Percentiles rank a stretch among this genome's conserved stretches.
These are phyloP conservation scores for Pectinophora gossypiella DNA, from an alignment of 1,140 invertebrate genomes.

Conservation along the genomic window DNA sequence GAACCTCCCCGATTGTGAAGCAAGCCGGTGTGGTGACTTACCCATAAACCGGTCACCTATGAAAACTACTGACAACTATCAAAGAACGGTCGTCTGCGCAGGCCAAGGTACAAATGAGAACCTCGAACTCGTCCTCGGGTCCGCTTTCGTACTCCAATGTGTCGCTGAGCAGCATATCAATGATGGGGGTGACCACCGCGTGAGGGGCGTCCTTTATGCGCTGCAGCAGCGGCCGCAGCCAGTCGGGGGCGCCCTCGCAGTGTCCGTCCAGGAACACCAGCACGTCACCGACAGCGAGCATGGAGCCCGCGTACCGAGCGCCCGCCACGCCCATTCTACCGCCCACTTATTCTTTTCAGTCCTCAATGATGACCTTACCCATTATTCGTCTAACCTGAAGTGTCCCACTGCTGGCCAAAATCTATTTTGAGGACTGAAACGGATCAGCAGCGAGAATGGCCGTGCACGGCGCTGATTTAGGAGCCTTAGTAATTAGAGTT, in stretches of 20 bases:
- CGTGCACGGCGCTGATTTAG: too few relatives aligned
- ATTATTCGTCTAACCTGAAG: too few relatives aligned
- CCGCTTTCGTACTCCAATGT: constrained; percentile 86
- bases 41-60: too few relatives aligned
- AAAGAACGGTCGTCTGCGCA: too few relatives aligned
- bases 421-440: too few relatives aligned
- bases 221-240: constrained; percentile 91
- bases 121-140: constrained; percentile 78
- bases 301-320: constrained; percentile 87
- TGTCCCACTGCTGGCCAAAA: too few relatives aligned
- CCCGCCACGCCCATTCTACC: constrained; percentile 90
- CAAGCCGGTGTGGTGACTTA: too few relatives aligned
- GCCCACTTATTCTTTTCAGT: not conserved
- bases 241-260: constrained; percentile 88
- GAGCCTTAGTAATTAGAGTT: too few relatives aligned
- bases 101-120: constrained; percentile 42
- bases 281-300: constrained; percentile 85
- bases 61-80: too few relatives aligned
- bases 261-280: constrained; percentile 95
- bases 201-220: constrained; percentile 87
- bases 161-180: constrained; percentile 81
- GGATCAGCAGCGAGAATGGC: too few relatives aligned
- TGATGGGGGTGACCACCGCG: constrained; percentile 88
- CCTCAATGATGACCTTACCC: too few relatives aligned
- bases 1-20: too few relatives aligned